Percentiles rank a stretch among this genome's conserved stretches.
These are phyloP conservation scores for Trichogramma dendrolimi DNA, from an alignment of 2,888 invertebrate species.

Conservation along the genomic window DNA sequence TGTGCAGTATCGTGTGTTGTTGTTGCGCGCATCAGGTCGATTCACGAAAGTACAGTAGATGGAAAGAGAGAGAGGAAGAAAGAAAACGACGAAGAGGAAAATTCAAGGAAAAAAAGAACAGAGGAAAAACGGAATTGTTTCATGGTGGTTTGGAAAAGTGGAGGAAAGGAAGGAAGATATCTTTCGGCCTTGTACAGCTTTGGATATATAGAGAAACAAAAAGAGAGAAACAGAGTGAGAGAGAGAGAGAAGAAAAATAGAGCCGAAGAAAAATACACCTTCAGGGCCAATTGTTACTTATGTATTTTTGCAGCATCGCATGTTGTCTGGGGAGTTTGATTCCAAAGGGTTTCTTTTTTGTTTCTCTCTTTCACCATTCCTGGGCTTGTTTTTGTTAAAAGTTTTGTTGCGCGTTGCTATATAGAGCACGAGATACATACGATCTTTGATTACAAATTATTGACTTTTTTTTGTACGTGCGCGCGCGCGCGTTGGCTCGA, in stretches of 20 bases:
- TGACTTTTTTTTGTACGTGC: too few species aligned
- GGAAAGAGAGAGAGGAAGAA: neutral
- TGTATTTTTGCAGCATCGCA: slow-evolving; percentile 15
- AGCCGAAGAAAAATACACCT: slow-evolving; percentile 25
- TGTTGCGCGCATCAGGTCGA: too few species aligned
- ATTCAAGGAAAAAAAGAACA: neutral
- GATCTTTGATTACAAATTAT: neutral
- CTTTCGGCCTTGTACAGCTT: too few species aligned
- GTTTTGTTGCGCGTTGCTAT: neutral
- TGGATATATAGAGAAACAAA: too few species aligned
- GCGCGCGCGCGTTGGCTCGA: too few species aligned
- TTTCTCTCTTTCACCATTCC: neutral
- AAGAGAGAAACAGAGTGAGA: neutral
- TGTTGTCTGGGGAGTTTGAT: slow-evolving; percentile 14
- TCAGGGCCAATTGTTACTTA: slow-evolving; percentile 23
- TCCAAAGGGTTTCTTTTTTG: slow-evolving; percentile 13
- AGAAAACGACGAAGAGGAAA: slow-evolving; percentile 4
- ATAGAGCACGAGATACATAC: neutral
- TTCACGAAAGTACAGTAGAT: too few species aligned
- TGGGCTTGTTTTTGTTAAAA: neutral
- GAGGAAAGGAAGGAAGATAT: neutral
- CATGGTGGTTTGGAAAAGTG: neutral
- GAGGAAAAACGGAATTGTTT: slow-evolving; percentile 24
- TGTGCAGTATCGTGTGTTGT: too few species aligned
- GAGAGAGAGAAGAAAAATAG: slow-evolving; percentile 6